These are phyloP conservation scores for Oryctolagus cuniculus DNA, from an alignment of 2,113 vertebrate genomes.

Conservation along the genomic window DNA sequence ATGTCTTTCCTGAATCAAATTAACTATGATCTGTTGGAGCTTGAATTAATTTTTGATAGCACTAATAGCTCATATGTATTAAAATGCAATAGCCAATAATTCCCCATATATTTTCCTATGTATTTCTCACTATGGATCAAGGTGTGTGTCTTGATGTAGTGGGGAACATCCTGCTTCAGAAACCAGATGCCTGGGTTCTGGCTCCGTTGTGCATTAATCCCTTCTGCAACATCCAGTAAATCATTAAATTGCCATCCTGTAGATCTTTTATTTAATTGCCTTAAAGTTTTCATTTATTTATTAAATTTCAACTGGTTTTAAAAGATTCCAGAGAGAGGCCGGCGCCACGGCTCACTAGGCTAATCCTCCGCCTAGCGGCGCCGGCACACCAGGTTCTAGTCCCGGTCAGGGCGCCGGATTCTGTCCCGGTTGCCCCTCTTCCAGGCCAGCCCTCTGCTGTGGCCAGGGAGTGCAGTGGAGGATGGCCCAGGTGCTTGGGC, in stretches of 20 bases:
- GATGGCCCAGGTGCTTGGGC: too few relatives aligned
- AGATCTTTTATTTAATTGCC: not conserved
- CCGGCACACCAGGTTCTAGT: too few relatives aligned
- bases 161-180: not conserved
- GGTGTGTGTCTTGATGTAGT: not conserved
- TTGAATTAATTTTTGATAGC: slow-evolving; percentile 19
- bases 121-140: not conserved
- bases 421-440: too few relatives aligned
- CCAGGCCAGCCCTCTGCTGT: too few relatives aligned
- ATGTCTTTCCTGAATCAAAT: slow-evolving; percentile 67
- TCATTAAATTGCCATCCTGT: not conserved
- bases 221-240: not conserved
- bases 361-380: too few relatives aligned
- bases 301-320: too few relatives aligned
- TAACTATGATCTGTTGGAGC: slow-evolving; percentile 41
- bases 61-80: slow-evolving; percentile 27
- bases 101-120: not conserved
- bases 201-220: not conserved
- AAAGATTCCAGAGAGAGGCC: too few relatives aligned
- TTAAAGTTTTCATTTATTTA: too few relatives aligned
- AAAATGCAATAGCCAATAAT: slow-evolving; percentile 11
- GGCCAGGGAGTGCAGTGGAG: too few relatives aligned
- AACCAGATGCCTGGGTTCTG: not conserved
- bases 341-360: too few relatives aligned
- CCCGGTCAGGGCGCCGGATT: too few relatives aligned